A percentile compares a stretch with the other conserved stretches of the same genome.
These are phyloP conservation scores for Unio delphinus DNA, from an alignment of 2,888 invertebrate genomes.

Conservation along the genomic window DNA sequence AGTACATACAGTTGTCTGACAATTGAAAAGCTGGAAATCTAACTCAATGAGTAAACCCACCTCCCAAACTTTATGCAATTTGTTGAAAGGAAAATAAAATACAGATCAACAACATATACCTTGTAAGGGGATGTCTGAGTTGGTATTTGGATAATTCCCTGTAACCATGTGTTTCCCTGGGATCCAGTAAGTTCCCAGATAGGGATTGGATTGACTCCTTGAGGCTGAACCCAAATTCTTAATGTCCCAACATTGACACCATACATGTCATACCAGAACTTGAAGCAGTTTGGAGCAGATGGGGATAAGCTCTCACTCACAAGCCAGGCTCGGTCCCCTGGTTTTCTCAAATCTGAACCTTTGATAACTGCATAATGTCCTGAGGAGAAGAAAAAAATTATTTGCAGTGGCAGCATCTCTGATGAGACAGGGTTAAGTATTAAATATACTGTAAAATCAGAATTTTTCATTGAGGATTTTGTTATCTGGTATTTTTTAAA, in stretches of 20 bases:
- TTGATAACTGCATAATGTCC: constrained; percentile 48
- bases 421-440: too few species aligned
- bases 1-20: too few species aligned
- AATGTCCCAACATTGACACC: constrained; percentile 52
- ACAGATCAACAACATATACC: constrained; percentile 22
- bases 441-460: too few species aligned
- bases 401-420: too few species aligned
- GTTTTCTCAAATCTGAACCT: constrained; percentile 35
- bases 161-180: constrained; percentile 39
- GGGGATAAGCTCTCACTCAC: constrained; percentile 32
- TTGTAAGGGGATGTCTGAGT: constrained; percentile 38
- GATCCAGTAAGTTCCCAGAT: constrained; percentile 51
- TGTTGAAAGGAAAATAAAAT: not conserved
- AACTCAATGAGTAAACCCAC: too few species aligned
- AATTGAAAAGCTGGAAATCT: too few species aligned
- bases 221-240: constrained; percentile 45
- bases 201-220: constrained; percentile 37
- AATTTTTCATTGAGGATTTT: too few species aligned
- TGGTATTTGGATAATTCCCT: constrained; percentile 45
- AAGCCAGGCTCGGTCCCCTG: constrained; percentile 50
- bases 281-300: constrained; percentile 41
- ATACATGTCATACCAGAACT: constrained; percentile 67
- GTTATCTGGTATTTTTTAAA: too few species aligned
- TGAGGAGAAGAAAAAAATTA: constrained; percentile 11
- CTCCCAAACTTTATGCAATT: too few species aligned